Base-by-base conservation (phyloP, 1,140 invertebrate genomes). In the Nebria ingens region DNA sequence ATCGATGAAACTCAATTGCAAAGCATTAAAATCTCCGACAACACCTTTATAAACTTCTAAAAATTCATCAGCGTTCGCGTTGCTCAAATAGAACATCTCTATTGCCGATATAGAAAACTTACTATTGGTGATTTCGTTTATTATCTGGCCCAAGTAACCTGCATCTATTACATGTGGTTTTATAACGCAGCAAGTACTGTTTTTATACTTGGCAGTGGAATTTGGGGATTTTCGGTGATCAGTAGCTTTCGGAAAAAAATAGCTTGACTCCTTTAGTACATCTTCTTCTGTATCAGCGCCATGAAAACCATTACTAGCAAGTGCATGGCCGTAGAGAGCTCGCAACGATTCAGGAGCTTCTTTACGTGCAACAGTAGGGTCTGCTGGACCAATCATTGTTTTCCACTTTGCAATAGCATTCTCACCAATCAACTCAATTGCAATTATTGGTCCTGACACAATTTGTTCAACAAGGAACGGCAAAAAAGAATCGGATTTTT, bases 41-140 rank as follows among this genome's bases (percentile, higher is more conserved):
- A 94, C 84, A n/a, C 88, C 87, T 71, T 92, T 92, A 69, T 97
- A 97, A 13, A 96, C 84, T 76, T 96, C 92, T 67, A 87, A 83
- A 75, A 97, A 95, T 71, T 95, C 90, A 65, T 90, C 87, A 21
- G 88, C 89, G 71, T 92, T 87, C 2, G 83, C 76, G 61, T 82
- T 79, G 59, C 88, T 87, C 62, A 95, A 73, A 59, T 84, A 75
- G 62, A 87, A 83, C 80, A 90, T 84, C 68, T 88, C 81, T 25
- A 93, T 71, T 2, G 87, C 89, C 2, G 85, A 84, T 13, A 97
- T 82, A 40, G 79, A 74, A 65, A 87, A 96, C 2, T 83, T 83
- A 4, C 83, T 83, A 42, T 79, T 79, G 49, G 82, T 76, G 58
- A 96, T 92, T 23, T 80, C 78, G 49, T 78, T 73, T 11, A 96